Conservation (phyloP, 2,888 invertebrate genomes). For the Parnassius glacialis region DNA sequence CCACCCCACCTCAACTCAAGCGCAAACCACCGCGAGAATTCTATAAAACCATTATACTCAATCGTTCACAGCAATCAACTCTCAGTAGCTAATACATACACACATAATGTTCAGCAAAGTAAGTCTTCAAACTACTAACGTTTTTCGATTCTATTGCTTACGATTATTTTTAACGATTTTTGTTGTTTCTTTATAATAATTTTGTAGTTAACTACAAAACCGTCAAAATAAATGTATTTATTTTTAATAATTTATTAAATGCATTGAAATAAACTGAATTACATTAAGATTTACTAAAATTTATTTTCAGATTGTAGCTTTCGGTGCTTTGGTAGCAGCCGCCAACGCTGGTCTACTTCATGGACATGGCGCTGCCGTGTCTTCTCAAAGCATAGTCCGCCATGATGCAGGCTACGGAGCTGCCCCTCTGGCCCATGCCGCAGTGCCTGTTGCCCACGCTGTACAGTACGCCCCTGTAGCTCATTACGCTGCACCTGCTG, state of each 20-base stretch:
- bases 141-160: slow-evolving; percentile 1
- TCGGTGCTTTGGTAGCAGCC: slow-evolving; percentile 65
- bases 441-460: slow-evolving; percentile 35
- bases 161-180: not conserved
- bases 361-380: slow-evolving; percentile 52
- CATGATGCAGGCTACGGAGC: slow-evolving; percentile 53
- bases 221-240: not conserved
- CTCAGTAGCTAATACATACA: slow-evolving; percentile 51
- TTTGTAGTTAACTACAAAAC: too few species aligned
- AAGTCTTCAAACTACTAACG: slow-evolving; percentile 35
- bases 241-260: not conserved
- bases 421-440: slow-evolving; percentile 40
- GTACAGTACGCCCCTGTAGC: slow-evolving; percentile 30
- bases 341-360: slow-evolving; percentile 66
- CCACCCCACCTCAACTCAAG: slow-evolving; percentile 35
- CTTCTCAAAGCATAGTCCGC: slow-evolving; percentile 63
- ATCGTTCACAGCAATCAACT: slow-evolving; percentile 58
- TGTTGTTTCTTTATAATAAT: not conserved
- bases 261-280: too few species aligned
- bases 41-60: slow-evolving; percentile 62
- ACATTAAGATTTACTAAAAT: not conserved
- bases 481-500: slow-evolving; percentile 35
- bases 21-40: slow-evolving; percentile 38
- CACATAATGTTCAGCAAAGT: slow-evolving; percentile 67
- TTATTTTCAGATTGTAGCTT: slow-evolving; percentile 60